phyloP scores from a whole-genome alignment of 2,113 vertebrate species.

The Centropus unirufus region DNA sequence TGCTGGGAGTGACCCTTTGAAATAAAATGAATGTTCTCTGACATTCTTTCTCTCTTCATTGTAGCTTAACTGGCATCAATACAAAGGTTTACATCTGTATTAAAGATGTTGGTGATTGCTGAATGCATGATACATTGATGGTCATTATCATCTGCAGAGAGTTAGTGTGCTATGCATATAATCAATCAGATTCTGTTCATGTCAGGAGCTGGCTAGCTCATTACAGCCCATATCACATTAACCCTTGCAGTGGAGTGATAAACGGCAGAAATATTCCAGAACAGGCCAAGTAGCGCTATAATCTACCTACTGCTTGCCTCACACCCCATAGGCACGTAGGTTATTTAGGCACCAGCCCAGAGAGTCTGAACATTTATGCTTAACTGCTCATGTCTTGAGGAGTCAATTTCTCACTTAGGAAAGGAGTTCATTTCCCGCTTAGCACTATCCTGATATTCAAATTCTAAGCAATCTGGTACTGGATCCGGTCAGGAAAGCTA shows the following conservation, averaged over 20 bases:
- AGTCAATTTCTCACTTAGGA: neutral
- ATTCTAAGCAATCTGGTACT: neutral
- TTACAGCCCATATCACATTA: constrained; percentile 60
- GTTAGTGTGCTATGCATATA: constrained; percentile 76
- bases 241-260: constrained; percentile 65
- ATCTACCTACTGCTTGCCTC: neutral
- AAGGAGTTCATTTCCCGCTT: neutral
- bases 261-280: constrained; percentile 47
- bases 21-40: constrained; percentile 76
- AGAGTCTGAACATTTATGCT: neutral
- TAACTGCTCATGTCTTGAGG: neutral
- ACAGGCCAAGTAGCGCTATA: neutral
- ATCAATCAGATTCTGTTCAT: constrained; percentile 78
- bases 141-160: constrained; percentile 79
- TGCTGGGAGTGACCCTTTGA: constrained; percentile 75
- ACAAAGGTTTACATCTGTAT: constrained; percentile 81
- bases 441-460: neutral
- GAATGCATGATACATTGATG: constrained; percentile 74
- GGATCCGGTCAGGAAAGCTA: neutral
- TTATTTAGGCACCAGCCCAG: neutral
- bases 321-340: neutral
- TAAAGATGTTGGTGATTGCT: constrained; percentile 83
- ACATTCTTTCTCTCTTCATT: constrained; percentile 73
- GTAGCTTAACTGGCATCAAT: constrained; percentile 76
- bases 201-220: constrained; percentile 73